Conservation (phyloP, 2,797 vertebrate genomes). For the Pitangus sulphuratus region DNA sequence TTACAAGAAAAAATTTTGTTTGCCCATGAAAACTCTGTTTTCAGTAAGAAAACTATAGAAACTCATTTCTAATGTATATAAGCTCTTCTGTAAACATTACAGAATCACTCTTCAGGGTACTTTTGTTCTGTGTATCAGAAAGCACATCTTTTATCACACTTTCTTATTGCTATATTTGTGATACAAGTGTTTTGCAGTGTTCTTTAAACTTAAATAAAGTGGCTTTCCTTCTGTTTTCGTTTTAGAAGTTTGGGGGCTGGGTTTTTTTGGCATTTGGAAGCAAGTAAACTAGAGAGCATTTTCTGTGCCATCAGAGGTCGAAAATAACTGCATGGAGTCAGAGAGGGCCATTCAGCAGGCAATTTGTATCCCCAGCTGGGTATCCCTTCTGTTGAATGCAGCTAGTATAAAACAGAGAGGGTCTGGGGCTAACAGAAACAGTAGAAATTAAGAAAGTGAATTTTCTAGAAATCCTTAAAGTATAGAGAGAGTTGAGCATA, state of each 20-base stretch:
- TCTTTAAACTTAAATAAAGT: not conserved
- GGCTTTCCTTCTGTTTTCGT: not conserved
- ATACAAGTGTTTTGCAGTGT: not conserved
- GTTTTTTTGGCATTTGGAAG: not conserved
- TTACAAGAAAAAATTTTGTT: not conserved
- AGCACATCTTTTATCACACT: not conserved
- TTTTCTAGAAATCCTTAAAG: not conserved
- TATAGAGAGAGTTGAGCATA: not conserved
- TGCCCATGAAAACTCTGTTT: not conserved
- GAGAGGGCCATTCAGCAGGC: not conserved
- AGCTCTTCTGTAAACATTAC: not conserved
- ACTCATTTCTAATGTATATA: not conserved
- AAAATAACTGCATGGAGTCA: slow-evolving; percentile 14
- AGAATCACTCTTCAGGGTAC: not conserved
- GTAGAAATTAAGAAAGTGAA: not conserved
- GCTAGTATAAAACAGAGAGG: not conserved
- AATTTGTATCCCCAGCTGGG: slow-evolving; percentile 25
- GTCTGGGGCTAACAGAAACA: not conserved
- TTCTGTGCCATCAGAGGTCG: not conserved
- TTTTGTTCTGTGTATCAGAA: not conserved
- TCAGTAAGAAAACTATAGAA: not conserved
- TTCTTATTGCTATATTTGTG: not conserved
- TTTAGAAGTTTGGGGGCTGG: not conserved
- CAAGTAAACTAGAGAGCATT: not conserved
- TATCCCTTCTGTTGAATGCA: not conserved